Evolutionary conservation across 2,888 invertebrate genomes (phyloP).

Genomic region (Drosophila ustulata): DNA sequence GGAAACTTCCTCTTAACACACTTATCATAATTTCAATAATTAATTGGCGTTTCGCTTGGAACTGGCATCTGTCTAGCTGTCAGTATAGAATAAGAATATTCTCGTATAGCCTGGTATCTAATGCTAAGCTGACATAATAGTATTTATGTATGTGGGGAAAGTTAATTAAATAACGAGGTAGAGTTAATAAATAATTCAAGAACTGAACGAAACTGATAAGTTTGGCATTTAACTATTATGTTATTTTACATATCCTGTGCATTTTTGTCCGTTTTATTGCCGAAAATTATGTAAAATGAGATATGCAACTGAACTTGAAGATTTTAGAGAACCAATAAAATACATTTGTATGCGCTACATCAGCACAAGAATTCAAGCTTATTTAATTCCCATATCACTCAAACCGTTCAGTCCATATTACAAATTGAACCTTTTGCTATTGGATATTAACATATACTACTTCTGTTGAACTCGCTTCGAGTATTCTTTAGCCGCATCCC

Average conservation of each 20-base stretch:
- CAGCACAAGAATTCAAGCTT: not conserved
- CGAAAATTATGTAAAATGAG: not conserved
- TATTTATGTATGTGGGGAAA: not conserved
- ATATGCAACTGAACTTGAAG: not conserved
- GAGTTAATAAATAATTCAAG: not conserved
- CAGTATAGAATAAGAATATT: not conserved
- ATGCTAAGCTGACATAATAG: not conserved
- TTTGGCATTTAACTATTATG: not conserved
- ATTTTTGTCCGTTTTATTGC: not conserved
- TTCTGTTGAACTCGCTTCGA: not conserved
- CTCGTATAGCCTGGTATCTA: not conserved
- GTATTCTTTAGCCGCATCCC: not conserved
- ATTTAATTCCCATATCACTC: not conserved
- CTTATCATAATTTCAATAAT: not conserved
- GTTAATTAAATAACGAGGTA: not conserved
- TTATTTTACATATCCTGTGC: too few relatives aligned
- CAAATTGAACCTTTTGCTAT: not conserved
- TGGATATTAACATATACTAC: not conserved
- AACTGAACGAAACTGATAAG: not conserved
- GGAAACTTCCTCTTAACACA: not conserved
- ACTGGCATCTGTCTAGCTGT: constrained; percentile 6
- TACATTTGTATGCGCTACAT: not conserved
- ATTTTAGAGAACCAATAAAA: not conserved
- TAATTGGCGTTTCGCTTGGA: not conserved
- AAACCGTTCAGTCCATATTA: not conserved